Evolutionary conservation across 92 coral and sea anemone genomes (phyloP).

Genomic region (Actinostola sp.): DNA sequence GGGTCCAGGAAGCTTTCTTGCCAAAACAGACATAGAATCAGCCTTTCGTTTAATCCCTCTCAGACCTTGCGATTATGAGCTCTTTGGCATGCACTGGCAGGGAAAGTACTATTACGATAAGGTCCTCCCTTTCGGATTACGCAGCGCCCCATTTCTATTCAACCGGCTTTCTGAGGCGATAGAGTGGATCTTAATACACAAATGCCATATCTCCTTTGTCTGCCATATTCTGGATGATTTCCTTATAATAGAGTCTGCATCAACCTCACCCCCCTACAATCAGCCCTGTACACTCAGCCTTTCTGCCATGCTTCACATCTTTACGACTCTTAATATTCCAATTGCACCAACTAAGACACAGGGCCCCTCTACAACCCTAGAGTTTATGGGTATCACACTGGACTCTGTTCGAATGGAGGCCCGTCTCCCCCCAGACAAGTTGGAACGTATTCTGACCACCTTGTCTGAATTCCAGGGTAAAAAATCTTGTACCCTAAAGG

Average conservation of each 20-base stretch:
- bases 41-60: slow-evolving; percentile 54
- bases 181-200: slow-evolving; percentile 50
- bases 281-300: slow-evolving; percentile 46
- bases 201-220: slow-evolving; percentile 31
- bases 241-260: slow-evolving; percentile 46
- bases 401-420: slow-evolving; percentile 51
- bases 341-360: slow-evolving; percentile 23
- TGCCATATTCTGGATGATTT: slow-evolving; percentile 56
- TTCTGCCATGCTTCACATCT: slow-evolving; percentile 40
- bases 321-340: slow-evolving; percentile 27
- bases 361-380: slow-evolving; percentile 38
- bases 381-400: slow-evolving; percentile 41
- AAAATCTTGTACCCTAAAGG: slow-evolving; percentile 23
- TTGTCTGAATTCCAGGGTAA: not conserved
- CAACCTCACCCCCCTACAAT: slow-evolving; percentile 20
- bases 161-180: slow-evolving; percentile 50
- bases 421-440: slow-evolving; percentile 43
- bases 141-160: slow-evolving; percentile 46
- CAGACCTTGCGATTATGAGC: slow-evolving; percentile 43
- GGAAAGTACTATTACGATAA: slow-evolving; percentile 45
- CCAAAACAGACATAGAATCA: slow-evolving; percentile 56
- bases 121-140: slow-evolving; percentile 54
- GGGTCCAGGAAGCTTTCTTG: slow-evolving; percentile 42
- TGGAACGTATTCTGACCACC: not conserved
- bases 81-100: slow-evolving; percentile 58